These are phyloP conservation scores for Chrysoperla carnea DNA, from an alignment of 1,140 invertebrate species.

Conservation along the genomic window DNA sequence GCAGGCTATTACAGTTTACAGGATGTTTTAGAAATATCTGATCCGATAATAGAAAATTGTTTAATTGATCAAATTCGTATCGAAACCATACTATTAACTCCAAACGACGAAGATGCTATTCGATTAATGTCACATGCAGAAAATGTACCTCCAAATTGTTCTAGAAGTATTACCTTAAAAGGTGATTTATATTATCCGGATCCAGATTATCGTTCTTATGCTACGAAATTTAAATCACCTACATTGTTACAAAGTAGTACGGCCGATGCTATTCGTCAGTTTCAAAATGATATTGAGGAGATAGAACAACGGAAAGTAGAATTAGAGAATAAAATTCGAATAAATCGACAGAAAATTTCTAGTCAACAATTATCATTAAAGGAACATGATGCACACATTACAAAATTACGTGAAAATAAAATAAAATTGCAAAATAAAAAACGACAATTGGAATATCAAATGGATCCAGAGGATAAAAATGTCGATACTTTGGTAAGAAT, in stretches of 20 bases:
- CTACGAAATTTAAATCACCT: conserved; percentile 22
- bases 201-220: conserved; percentile 51
- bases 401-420: background rate
- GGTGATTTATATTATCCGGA: conserved; percentile 40
- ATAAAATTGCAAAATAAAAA: background rate
- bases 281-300: conserved; percentile 9
- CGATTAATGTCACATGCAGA: conserved; percentile 33
- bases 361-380: background rate
- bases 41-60: conserved; percentile 65
- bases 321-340: background rate
- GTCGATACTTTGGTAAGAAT: background rate
- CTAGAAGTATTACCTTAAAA: conserved; percentile 37
- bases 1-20: conserved; percentile 37
- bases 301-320: background rate
- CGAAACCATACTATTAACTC: conserved; percentile 51
- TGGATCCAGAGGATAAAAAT: background rate
- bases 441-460: background rate
- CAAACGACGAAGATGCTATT: conserved; percentile 39
- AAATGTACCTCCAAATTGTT: conserved; percentile 46
- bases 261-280: conserved; percentile 8
- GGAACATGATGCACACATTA: background rate
- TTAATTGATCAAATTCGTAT: conserved; percentile 63
- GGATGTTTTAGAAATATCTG: conserved; percentile 47
- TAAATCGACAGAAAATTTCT: too few relatives aligned
- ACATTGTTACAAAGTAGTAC: conserved; percentile 44